phyloP scores from a whole-genome alignment of 2,888 invertebrate species.

The Meta bourneti region DNA sequence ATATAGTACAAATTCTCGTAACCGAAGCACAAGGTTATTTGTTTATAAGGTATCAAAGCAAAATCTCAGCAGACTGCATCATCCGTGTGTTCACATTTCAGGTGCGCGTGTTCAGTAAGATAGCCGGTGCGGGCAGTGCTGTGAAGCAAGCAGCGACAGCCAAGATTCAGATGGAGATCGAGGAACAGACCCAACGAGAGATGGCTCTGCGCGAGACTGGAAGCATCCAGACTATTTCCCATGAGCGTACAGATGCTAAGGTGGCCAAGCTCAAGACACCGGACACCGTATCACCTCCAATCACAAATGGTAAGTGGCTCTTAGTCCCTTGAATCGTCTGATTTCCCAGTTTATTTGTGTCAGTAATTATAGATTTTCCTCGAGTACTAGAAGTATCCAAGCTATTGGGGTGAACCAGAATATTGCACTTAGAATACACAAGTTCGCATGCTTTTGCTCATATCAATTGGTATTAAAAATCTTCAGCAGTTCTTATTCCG shows the following conservation, averaged over 20 bases:
- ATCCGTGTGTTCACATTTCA: background rate
- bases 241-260: slow-evolving; percentile 82
- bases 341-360: no score
- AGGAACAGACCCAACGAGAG: slow-evolving; percentile 91
- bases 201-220: slow-evolving; percentile 88
- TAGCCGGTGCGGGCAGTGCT: slow-evolving; percentile 26
- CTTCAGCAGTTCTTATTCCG: no score
- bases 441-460: no score
- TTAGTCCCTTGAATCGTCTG: background rate
- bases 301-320: slow-evolving; percentile 29
- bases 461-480: no score
- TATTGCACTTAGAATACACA: no score
- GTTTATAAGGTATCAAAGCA: no score
- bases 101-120: slow-evolving; percentile 68
- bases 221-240: slow-evolving; percentile 83
- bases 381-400: no score
- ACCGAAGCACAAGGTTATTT: background rate
- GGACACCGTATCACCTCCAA: slow-evolving; percentile 1
- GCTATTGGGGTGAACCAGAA: no score
- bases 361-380: background rate
- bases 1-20: no score
- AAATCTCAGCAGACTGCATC: no score
- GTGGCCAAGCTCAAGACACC: slow-evolving; percentile 66
- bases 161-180: slow-evolving; percentile 93
- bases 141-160: slow-evolving; percentile 80